Evolutionary conservation across 2,888 invertebrate species (phyloP), one percentile per base, ranked within the genome.

Genomic region (Opisthograptis luteolata): DNA sequence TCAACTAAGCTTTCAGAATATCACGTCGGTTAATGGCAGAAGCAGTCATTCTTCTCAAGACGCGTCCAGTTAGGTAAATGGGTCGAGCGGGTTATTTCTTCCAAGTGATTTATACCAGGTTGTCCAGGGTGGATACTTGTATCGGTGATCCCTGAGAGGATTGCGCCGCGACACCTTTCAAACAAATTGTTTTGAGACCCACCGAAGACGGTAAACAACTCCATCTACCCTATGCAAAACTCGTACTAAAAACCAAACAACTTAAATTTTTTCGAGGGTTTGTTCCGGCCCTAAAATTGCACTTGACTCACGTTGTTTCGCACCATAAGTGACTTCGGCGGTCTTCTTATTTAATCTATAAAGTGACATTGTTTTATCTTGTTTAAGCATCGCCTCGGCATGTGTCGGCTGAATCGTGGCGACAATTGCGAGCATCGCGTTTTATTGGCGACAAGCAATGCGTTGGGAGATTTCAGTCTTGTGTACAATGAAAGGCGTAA

Each of bases 111-210:
- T 84, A 81, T 79, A 79, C 69, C 65, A 74, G 72, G 76, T 80
- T 76, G 77, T 77, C 73, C 73, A 72, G 72, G 70, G 60, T 66
- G 75, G 76, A 75, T 76, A 73, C 76, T 76, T 76, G 79, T 79
- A 81, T 79, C 79, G 73, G 64, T 73, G 79, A 79, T 82, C 73
- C 80, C 70, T 75, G 80, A 87, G 88, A 85, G 87, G 86, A 89
- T 88, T 88, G 87, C 86, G 70, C 77, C 63, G 72, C 79, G 86
- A 88, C 87, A 87, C 88, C 90, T 90, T 87, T 90, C 87, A 88
- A 88, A 87, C 81, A 89, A 86, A 90, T 90, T 90, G 90, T 88
- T 81, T 79, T 79, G 90, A 87, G 84, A 85, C 83, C 80, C 68
- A 58, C 72, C 71, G 66, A 75, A 73, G 76, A 73, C 78, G 73